phyloP scores from a whole-genome alignment of 2,113 vertebrate species.

The Loxodonta africana region DNA sequence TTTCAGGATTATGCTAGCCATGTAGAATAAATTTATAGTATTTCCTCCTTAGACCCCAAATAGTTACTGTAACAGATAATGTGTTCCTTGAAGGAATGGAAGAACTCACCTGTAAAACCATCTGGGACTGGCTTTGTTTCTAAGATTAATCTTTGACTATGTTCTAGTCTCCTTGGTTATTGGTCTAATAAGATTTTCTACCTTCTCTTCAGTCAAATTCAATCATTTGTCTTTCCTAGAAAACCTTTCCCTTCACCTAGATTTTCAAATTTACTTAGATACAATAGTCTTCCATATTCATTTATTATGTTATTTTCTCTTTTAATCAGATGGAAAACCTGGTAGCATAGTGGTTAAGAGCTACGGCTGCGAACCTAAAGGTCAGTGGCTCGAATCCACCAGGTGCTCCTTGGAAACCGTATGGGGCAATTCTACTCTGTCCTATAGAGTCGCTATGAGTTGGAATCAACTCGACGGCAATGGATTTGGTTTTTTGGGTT shows the following conservation, averaged over 20 bases:
- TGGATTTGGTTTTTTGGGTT: too few relatives aligned
- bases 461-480: too few relatives aligned
- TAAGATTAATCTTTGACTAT: not conserved
- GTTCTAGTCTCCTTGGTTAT: not conserved
- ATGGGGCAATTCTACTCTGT: too few relatives aligned
- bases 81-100: not conserved
- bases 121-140: not conserved
- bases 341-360: too few relatives aligned
- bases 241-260: not conserved
- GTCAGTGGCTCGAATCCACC: too few relatives aligned
- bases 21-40: not conserved
- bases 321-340: too few relatives aligned
- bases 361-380: too few relatives aligned
- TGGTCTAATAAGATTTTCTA: not conserved
- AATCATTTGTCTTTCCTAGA: not conserved
- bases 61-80: not conserved
- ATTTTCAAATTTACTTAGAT: conserved; percentile 46
- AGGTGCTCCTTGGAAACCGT: too few relatives aligned
- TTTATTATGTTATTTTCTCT: not conserved
- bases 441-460: too few relatives aligned
- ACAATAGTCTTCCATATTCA: not conserved
- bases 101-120: not conserved
- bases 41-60: not conserved
- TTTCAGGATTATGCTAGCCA: not conserved
- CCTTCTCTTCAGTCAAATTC: not conserved